These are phyloP conservation scores for Bombus picipes DNA, from an alignment of 1,140 invertebrate genomes.

Conservation along the genomic window DNA sequence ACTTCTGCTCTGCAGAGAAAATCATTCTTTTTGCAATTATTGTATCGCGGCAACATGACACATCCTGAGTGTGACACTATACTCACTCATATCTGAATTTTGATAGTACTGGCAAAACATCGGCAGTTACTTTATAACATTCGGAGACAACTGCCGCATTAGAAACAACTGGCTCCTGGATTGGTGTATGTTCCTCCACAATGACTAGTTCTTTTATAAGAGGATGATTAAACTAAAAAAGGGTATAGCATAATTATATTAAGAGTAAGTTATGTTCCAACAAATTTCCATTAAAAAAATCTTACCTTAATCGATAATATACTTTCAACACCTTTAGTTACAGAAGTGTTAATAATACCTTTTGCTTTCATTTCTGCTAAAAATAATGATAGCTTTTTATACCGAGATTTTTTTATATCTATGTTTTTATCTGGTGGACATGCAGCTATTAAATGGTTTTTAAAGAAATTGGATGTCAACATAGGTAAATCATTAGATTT, in stretches of 20 bases:
- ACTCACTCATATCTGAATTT: slow-evolving; percentile 84
- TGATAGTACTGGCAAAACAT: slow-evolving; percentile 86
- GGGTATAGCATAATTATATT: slow-evolving; percentile 1
- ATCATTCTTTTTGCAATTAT: slow-evolving; percentile 53
- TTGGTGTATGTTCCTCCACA: slow-evolving; percentile 63
- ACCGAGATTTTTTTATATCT: slow-evolving; percentile 94
- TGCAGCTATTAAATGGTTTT: slow-evolving; percentile 89
- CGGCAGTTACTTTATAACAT: slow-evolving; percentile 87
- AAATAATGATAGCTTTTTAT: slow-evolving; percentile 94
- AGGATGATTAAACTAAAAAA: slow-evolving; percentile 74
- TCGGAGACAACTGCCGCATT: slow-evolving; percentile 84
- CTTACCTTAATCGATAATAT: slow-evolving; percentile 83
- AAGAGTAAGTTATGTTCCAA: neutral
- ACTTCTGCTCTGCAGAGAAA: slow-evolving; percentile 55
- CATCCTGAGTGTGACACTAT: slow-evolving; percentile 21
- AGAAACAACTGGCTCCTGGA: slow-evolving; percentile 79
- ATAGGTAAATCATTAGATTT: slow-evolving; percentile 87
- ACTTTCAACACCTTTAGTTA: slow-evolving; percentile 85
- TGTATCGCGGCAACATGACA: slow-evolving; percentile 38
- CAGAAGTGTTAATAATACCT: slow-evolving; percentile 83
- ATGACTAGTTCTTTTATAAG: slow-evolving; percentile 72
- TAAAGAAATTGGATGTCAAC: slow-evolving; percentile 90
- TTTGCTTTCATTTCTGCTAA: slow-evolving; percentile 84
- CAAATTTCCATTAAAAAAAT: slow-evolving; percentile 19
- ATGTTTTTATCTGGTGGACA: slow-evolving; percentile 87